Percentiles rank a stretch among this genome's conserved stretches.
Conservation (phyloP, 2,888 invertebrate species). For the Zelleria hepariella region DNA sequence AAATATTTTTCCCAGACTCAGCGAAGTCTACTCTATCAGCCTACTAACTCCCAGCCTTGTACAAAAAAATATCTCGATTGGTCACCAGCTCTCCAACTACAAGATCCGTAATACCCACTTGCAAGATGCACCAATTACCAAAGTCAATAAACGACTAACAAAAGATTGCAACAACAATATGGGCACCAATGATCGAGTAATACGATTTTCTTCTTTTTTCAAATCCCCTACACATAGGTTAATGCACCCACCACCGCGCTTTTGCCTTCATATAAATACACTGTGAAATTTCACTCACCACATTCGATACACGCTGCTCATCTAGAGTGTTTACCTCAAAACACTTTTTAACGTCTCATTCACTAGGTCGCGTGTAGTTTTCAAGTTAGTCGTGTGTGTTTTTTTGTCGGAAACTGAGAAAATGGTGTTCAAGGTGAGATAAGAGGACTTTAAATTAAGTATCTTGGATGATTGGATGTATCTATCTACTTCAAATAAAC, state of each 20-base stretch:
- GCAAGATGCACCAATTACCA: background rate
- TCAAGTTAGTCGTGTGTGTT: slow-evolving; percentile 22
- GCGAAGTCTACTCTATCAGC: no score
- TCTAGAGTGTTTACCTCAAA: slow-evolving; percentile 22
- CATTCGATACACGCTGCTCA: slow-evolving; percentile 38
- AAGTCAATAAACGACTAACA: background rate
- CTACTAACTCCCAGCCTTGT: no score
- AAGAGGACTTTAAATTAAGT: no score
- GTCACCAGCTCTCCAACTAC: background rate
- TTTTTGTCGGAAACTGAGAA: slow-evolving; percentile 17
- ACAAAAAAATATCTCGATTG: no score
- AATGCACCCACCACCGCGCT: slow-evolving; percentile 20
- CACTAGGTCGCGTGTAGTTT: slow-evolving; percentile 21
- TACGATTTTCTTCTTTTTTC: background rate
- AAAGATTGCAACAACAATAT: background rate
- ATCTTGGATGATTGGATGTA: no score
- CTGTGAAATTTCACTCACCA: slow-evolving; percentile 35
- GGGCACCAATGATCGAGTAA: background rate
- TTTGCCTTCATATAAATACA: slow-evolving; percentile 42
- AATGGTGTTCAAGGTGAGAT: slow-evolving; percentile 51
- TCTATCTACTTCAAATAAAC: no score
- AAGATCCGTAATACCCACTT: background rate
- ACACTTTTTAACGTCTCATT: slow-evolving; percentile 15
- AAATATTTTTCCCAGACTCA: no score
- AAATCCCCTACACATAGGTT: background rate